Conservation (phyloP, 2,113 vertebrate species). For the Cyphotilapia sp. region DNA sequence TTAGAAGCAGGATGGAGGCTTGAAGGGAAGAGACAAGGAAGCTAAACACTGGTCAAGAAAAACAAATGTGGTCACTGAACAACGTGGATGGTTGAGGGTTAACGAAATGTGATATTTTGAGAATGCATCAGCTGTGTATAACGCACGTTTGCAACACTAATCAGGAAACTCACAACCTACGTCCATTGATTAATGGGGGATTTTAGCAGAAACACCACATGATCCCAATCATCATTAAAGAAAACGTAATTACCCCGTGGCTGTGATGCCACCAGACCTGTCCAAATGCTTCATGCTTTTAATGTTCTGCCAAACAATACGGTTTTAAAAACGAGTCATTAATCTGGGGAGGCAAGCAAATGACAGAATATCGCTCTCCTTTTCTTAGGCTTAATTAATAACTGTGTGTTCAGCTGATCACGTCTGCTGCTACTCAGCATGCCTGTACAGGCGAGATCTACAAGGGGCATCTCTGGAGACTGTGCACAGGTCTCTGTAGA, state of each 20-base stretch:
- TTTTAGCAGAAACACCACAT: not conserved
- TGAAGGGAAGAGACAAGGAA: not conserved
- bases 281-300: not conserved
- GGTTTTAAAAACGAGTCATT: not conserved
- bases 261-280: constrained; percentile 16
- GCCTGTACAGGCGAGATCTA: not conserved
- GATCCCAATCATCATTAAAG: constrained; percentile 31
- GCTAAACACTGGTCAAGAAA: not conserved
- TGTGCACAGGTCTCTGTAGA: not conserved
- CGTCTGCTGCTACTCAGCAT: not conserved
- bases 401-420: not conserved
- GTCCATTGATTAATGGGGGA: constrained; percentile 10
- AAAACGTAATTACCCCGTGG: constrained; percentile 7
- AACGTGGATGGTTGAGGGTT: not conserved
- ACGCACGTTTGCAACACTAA: not conserved
- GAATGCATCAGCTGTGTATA: not conserved
- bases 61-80: not conserved
- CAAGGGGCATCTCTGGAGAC: not conserved
- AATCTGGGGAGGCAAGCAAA: not conserved
- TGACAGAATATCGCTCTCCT: not conserved
- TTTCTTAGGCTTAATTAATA: constrained; percentile 14
- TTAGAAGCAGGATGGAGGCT: not conserved
- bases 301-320: not conserved
- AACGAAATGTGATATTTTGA: not conserved
- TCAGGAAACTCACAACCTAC: constrained; percentile 2